Evolutionary conservation across 2,888 invertebrate species (phyloP), one percentile per base, ranked within the genome.

Genomic region (Acheta domesticus): DNA sequence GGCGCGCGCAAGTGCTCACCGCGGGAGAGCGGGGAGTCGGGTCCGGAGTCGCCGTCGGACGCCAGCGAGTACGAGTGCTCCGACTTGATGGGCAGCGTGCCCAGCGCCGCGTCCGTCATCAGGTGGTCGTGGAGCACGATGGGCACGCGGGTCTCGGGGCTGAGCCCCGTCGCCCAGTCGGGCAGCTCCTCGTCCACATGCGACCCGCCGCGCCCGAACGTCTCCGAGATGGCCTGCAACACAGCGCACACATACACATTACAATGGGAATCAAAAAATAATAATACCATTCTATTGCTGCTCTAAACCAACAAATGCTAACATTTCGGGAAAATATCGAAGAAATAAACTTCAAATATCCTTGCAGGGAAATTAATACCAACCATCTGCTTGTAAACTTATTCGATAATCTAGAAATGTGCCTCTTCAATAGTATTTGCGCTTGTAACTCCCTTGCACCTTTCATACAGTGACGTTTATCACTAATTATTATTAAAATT

Each of bases 1-100:
- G 36, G 36, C 36, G 36, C 36, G 36, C 36, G 36, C 36, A 1
- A 8, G 62, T 19, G n/a, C 62, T 62, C 62, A 62, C 62, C 16
- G 78, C 86, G 85, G 84, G 88, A 88, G 84, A 87, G 86, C 81
- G 93, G 93, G 80, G 93, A 93, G 82, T 92, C 90, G 76, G 93
- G 92, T 12, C 79, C 78, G 74, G 82, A 82, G 76, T 83, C 83
- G 49, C 84, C 84, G 79, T 85, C 84, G 80, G 85, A 85, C 48
- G 87, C 83, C 48, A 89, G 85, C 86, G 96, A 96, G 90, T 97
- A 97, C 83, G 96, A 96, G 89, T 97, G 97, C 88, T 97, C 96
- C 82, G 94, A 93, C 88, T 96, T 96, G 86, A 97, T 96, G 83
- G 96, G 96, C 50, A 86, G 86, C 78, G 93, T 92, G 83, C 94